phyloP scores from a whole-genome alignment of 1,140 invertebrate species.

The Bombus turneri region DNA sequence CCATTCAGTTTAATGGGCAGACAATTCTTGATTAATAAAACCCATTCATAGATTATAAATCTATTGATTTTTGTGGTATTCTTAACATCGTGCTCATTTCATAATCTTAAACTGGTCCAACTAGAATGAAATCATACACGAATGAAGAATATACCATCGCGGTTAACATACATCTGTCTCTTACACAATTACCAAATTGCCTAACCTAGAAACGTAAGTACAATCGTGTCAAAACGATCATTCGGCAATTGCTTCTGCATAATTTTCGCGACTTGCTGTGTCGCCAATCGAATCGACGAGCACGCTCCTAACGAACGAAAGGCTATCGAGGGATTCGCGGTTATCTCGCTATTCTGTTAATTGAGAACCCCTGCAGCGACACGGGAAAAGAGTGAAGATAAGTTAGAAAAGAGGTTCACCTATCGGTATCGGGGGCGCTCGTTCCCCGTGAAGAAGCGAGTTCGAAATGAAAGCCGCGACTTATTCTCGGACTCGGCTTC shows the following conservation, averaged over 20 bases:
- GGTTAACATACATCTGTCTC: too few species aligned
- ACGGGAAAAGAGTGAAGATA: not conserved
- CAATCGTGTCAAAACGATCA: not conserved
- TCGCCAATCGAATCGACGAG: not conserved
- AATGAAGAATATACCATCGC: too few species aligned
- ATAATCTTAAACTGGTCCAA: too few species aligned
- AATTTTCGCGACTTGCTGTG: not conserved
- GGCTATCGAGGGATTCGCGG: not conserved
- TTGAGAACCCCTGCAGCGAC: slow-evolving; percentile 26
- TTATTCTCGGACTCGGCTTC: slow-evolving; percentile 73
- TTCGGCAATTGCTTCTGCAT: too few species aligned
- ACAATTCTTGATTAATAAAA: too few species aligned
- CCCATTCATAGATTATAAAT: too few species aligned
- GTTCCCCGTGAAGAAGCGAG: slow-evolving; percentile 38
- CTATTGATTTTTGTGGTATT: too few species aligned
- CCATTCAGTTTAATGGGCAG: too few species aligned
- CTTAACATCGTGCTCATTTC: too few species aligned
- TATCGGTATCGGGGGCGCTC: slow-evolving; percentile 64
- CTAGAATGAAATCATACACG: too few species aligned
- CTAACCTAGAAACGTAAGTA: too few species aligned
- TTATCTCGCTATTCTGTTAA: not conserved
- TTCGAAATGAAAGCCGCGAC: slow-evolving; percentile 75
- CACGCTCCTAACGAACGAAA: not conserved
- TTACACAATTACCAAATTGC: too few species aligned
- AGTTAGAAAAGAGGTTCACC: slow-evolving; percentile 35